Percentiles rank a stretch among this genome's conserved stretches.
Evolutionary conservation across 2,888 invertebrate species (phyloP).

Genomic region (Microctonus aethiopoides): DNA sequence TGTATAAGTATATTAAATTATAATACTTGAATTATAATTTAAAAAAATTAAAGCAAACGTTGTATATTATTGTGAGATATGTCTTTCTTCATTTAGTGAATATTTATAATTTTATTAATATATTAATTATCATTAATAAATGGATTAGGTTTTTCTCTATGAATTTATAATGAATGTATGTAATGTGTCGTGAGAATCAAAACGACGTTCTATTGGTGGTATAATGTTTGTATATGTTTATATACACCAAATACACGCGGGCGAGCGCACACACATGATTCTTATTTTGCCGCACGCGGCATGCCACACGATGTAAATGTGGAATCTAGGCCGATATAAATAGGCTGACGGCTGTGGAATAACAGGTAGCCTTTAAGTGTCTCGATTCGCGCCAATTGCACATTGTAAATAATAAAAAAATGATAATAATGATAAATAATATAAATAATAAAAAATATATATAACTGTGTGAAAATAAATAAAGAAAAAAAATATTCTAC

Average conservation of each 20-base stretch:
- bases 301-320: slow-evolving; percentile 57
- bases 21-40: no score
- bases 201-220: slow-evolving; percentile 48
- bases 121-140: no score
- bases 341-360: slow-evolving; percentile 64
- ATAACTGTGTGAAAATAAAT: no score
- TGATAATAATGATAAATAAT: neutral
- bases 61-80: no score
- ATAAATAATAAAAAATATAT: neutral
- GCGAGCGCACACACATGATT: slow-evolving; percentile 38
- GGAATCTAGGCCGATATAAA: slow-evolving; percentile 67
- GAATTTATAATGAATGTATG: neutral
- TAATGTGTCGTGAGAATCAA: slow-evolving; percentile 60
- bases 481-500: no score
- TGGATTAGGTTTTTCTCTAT: slow-evolving; percentile 33
- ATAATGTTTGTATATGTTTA: slow-evolving; percentile 15
- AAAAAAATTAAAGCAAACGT: no score
- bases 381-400: slow-evolving; percentile 34
- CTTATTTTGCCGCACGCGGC: slow-evolving; percentile 35
- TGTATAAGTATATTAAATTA: no score
- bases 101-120: no score
- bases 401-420: slow-evolving; percentile 40
- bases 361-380: slow-evolving; percentile 63
- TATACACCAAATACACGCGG: slow-evolving; percentile 32
- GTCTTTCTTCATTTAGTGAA: no score